phyloP scores from a whole-genome alignment of 2,888 invertebrate species.

The Ecliptopera silaceata region DNA sequence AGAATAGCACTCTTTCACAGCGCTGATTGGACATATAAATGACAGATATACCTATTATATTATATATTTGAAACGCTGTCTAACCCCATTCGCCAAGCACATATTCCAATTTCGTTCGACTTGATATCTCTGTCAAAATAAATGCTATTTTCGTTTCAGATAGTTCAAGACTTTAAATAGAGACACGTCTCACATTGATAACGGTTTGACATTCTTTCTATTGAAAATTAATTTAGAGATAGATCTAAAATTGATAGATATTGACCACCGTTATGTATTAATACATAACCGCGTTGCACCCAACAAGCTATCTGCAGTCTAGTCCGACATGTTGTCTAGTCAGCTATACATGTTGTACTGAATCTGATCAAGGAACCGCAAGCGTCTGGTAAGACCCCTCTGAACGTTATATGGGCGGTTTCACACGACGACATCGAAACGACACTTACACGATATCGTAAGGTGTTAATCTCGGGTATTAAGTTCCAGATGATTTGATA shows the following conservation, averaged over 20 bases:
- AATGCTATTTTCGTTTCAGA: too few species aligned
- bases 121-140: background rate
- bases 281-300: background rate
- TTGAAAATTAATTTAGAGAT: too few species aligned
- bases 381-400: constrained; percentile 21
- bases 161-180: too few species aligned
- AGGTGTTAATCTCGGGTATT: too few species aligned
- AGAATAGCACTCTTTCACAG: constrained; percentile 4
- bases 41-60: too few species aligned
- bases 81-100: background rate
- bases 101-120: background rate
- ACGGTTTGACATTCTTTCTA: too few species aligned
- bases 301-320: constrained; percentile 21
- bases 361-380: constrained; percentile 33
- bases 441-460: too few species aligned
- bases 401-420: constrained; percentile 7
- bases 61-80: background rate
- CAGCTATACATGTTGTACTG: constrained; percentile 26
- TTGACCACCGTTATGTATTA: too few species aligned
- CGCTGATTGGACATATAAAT: constrained; percentile 1
- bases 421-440: too few species aligned
- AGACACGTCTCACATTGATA: too few species aligned
- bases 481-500: too few species aligned
- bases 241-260: too few species aligned
- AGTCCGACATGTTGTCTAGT: constrained; percentile 31